A percentile compares a stretch with the other conserved stretches of the same genome.
Conservation (phyloP, 2,113 vertebrate genomes). For the Thermophis baileyi region DNA sequence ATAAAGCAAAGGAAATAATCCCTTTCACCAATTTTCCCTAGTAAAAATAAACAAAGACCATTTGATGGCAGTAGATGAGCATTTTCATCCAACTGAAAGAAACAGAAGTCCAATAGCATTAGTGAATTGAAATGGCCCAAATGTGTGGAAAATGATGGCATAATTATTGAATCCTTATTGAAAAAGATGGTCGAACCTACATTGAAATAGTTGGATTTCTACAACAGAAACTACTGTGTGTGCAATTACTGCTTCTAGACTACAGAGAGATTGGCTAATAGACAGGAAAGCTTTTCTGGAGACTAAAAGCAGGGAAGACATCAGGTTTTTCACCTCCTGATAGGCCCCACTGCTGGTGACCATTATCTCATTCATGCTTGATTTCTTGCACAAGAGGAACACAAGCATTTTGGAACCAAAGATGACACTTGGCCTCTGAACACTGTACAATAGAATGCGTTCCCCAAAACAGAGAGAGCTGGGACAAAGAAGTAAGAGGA, state of each 20-base stretch:
- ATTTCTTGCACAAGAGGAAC: neutral
- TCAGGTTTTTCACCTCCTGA: neutral
- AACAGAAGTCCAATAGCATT: neutral
- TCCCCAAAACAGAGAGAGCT: neutral
- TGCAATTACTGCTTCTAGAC: neutral
- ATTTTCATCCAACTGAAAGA: neutral
- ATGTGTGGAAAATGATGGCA: neutral
- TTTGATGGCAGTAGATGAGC: neutral
- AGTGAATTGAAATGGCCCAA: neutral
- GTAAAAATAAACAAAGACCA: neutral
- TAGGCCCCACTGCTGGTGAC: neutral
- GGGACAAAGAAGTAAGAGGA: neutral
- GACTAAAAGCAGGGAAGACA: neutral
- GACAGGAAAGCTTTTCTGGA: neutral
- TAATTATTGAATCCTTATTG: neutral
- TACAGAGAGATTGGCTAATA: neutral
- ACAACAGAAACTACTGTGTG: neutral
- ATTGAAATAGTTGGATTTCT: neutral
- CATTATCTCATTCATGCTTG: neutral
- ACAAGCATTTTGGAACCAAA: neutral
- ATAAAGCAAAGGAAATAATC: neutral
- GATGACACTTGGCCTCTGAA: neutral
- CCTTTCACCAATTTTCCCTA: neutral
- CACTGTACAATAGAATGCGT: neutral
- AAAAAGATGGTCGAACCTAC: neutral